phyloP scores from a whole-genome alignment of 2,113 vertebrate genomes.

The Columba janthina region DNA sequence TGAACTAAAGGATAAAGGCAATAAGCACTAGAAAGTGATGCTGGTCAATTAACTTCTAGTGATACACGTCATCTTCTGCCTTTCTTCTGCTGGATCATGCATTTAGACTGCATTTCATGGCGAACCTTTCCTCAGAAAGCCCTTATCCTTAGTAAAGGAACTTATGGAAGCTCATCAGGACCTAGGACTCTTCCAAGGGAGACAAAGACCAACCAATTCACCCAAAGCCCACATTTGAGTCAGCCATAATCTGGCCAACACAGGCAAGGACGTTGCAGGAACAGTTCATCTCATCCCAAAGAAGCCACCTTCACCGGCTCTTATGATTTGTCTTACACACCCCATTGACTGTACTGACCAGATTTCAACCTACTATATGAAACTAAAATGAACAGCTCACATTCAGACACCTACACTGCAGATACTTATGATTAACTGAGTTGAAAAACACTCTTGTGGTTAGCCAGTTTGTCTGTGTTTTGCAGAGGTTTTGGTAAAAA shows the following conservation, averaged over 20 bases:
- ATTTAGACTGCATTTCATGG: not conserved
- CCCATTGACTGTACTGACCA: not conserved
- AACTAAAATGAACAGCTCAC: not conserved
- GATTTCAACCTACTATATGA: no score
- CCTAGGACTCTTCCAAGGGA: no score
- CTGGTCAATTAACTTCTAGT: not conserved
- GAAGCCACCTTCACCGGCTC: not conserved
- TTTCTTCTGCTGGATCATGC: not conserved
- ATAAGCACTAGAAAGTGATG: not conserved
- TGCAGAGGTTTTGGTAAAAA: not conserved
- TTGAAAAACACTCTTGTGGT: not conserved
- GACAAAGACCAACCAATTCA: not conserved
- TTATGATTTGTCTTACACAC: not conserved
- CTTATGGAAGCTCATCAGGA: not conserved
- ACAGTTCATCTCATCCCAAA: not conserved
- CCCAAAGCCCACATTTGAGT: not conserved
- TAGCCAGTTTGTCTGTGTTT: not conserved
- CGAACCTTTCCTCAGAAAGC: not conserved
- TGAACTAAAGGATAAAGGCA: not conserved
- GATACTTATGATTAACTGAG: not conserved
- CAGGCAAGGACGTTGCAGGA: not conserved
- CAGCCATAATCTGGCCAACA: not conserved
- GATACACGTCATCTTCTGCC: not conserved
- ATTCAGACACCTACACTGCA: fast-evolving
- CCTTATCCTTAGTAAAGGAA: not conserved